phyloP scores from a whole-genome alignment of 2,113 vertebrate genomes.

The Hemicordylus capensis region DNA sequence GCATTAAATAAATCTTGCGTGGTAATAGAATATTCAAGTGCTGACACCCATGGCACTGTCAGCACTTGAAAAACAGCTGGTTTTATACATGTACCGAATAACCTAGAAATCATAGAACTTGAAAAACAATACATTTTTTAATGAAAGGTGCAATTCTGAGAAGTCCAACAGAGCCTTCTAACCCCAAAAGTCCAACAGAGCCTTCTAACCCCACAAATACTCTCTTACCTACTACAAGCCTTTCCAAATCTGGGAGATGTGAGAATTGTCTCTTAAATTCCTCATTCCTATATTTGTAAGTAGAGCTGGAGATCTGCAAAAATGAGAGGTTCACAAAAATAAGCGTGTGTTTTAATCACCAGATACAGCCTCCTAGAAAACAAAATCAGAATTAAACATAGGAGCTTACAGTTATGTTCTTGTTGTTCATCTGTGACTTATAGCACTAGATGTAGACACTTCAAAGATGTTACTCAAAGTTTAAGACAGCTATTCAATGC shows the following conservation, averaged over 20 bases:
- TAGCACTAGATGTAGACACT: not conserved
- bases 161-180: not conserved
- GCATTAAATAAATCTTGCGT: not conserved
- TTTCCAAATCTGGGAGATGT: conserved; percentile 86
- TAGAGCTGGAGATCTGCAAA: conserved; percentile 81
- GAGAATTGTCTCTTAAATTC: conserved; percentile 92
- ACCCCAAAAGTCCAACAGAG: not conserved
- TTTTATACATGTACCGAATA: not conserved
- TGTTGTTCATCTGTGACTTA: not conserved
- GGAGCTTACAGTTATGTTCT: not conserved
- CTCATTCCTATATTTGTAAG: conserved; percentile 89
- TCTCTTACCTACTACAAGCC: conserved; percentile 87
- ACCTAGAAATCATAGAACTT: not conserved
- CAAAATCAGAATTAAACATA: not conserved
- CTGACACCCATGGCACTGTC: not conserved
- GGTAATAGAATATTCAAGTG: not conserved
- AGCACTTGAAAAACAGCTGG: not conserved
- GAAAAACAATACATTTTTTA: not conserved
- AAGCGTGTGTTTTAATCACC: not conserved
- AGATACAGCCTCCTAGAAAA: not conserved
- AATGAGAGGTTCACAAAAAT: conserved; percentile 39
- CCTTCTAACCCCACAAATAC: not conserved
- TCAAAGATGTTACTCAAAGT: not conserved
- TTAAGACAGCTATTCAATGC: not conserved
- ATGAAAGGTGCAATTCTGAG: not conserved